Percentiles rank a stretch among this genome's conserved stretches.
Evolutionary conservation across 2,888 invertebrate species (phyloP).

Genomic region (Tachina fera): DNA sequence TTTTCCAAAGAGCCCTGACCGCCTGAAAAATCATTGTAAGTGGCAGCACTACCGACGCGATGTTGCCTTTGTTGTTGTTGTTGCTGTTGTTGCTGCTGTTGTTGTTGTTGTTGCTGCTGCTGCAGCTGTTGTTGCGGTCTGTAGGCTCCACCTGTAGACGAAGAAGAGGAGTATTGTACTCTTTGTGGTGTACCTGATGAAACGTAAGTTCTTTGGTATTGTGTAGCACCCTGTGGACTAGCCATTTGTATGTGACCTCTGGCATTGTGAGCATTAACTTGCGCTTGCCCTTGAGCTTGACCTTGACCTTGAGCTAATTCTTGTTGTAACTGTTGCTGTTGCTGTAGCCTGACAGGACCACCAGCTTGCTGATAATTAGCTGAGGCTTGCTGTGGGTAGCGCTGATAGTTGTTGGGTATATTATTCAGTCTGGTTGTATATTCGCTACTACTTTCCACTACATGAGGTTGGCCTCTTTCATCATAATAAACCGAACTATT

Average conservation of each 20-base stretch:
- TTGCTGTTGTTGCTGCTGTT: slow-evolving; percentile 46
- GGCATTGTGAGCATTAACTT: slow-evolving; percentile 74
- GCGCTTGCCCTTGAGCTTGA: slow-evolving; percentile 33
- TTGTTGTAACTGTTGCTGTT: slow-evolving; percentile 53
- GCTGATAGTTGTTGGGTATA: slow-evolving; percentile 60
- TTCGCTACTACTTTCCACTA: slow-evolving; percentile 84
- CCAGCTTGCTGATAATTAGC: slow-evolving; percentile 72
- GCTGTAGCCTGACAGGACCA: slow-evolving; percentile 33
- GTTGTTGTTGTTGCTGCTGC: slow-evolving; percentile 36
- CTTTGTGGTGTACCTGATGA: slow-evolving; percentile 58
- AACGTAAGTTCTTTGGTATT: slow-evolving; percentile 53
- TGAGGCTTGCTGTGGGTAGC: slow-evolving; percentile 63
- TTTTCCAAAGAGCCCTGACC: slow-evolving; percentile 73
- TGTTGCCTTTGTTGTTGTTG: slow-evolving; percentile 64
- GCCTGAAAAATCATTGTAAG: slow-evolving; percentile 68
- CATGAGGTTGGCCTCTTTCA: slow-evolving; percentile 83
- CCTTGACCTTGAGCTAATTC: slow-evolving; percentile 33
- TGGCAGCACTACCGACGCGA: slow-evolving; percentile 68
- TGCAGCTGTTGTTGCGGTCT: slow-evolving; percentile 65
- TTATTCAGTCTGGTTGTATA: slow-evolving; percentile 70
- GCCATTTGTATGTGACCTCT: slow-evolving; percentile 79
- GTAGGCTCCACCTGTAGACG: slow-evolving; percentile 33
- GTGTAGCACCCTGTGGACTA: slow-evolving; percentile 64
- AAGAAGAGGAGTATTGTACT: slow-evolving; percentile 48
- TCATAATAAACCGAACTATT: slow-evolving; percentile 82